Conservation (phyloP, 2,797 vertebrate species). For the Clarias pachynema region DNA sequence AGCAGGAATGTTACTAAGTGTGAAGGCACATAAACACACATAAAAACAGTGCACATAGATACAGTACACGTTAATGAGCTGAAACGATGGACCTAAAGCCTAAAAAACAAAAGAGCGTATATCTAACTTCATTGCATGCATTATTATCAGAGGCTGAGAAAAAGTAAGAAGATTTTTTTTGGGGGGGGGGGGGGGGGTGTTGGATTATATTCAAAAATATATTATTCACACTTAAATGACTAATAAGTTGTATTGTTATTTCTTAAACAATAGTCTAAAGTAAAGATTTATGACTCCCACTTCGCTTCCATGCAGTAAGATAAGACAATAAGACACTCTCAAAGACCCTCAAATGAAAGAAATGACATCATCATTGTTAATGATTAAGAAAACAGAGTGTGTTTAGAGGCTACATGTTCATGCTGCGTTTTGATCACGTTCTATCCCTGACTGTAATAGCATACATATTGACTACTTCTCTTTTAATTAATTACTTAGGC, state of each 20-base stretch:
- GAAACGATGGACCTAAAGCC: not conserved
- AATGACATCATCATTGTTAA: constrained; percentile 69
- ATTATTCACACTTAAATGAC: not conserved
- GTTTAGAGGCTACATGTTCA: constrained; percentile 61
- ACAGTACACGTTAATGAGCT: not conserved
- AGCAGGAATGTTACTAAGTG: constrained; percentile 11
- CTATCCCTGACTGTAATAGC: constrained; percentile 70
- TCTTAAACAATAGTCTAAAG: constrained; percentile 66
- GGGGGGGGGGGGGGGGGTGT: no score
- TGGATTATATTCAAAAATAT: no score
- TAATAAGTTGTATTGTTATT: constrained; percentile 20
- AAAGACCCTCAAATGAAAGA: constrained; percentile 71
- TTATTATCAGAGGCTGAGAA: not conserved
- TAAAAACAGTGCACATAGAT: not conserved
- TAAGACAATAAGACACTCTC: constrained; percentile 72
- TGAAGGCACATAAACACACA: not conserved
- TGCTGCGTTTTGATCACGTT: constrained; percentile 67
- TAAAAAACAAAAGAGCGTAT: not conserved
- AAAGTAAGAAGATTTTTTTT: not conserved
- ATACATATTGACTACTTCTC: constrained; percentile 62
- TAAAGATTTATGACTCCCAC: constrained; percentile 71
- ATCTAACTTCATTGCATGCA: not conserved
- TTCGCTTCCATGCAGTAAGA: constrained; percentile 74
- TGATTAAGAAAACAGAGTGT: constrained; percentile 70
- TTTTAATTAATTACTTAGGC: constrained; percentile 72